phyloP scores from a whole-genome alignment of 2,888 invertebrate genomes.

The Scaptomyza tumidula region DNA sequence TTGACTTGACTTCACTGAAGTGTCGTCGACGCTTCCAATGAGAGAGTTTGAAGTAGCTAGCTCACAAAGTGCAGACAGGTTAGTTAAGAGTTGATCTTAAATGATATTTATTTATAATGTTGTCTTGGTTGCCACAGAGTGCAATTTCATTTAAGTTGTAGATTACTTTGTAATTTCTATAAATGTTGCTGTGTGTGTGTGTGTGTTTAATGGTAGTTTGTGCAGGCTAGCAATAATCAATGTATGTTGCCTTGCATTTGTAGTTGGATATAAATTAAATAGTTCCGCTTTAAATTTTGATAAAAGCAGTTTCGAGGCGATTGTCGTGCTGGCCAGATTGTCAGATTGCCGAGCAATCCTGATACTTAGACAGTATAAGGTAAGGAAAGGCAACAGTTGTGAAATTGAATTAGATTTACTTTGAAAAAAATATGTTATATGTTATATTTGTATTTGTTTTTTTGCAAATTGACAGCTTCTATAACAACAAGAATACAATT shows the following conservation, averaged over 20 bases:
- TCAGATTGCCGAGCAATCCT: slow-evolving; percentile 15
- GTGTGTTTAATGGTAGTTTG: slow-evolving; percentile 24
- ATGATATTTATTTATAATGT: slow-evolving; percentile 77
- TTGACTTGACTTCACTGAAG: slow-evolving; percentile 63
- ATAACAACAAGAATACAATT: not conserved
- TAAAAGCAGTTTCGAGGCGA: slow-evolving; percentile 51
- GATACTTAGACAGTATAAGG: slow-evolving; percentile 28
- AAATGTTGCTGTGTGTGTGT: slow-evolving; percentile 18
- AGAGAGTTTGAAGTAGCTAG: slow-evolving; percentile 48
- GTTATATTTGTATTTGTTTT: not conserved
- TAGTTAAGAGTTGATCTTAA: slow-evolving; percentile 77
- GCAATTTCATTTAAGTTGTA: slow-evolving; percentile 76
- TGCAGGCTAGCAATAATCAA: slow-evolving; percentile 34
- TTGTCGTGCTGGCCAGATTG: slow-evolving; percentile 10
- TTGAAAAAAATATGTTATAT: not conserved
- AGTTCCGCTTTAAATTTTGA: slow-evolving; percentile 41
- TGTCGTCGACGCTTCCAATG: slow-evolving; percentile 40
- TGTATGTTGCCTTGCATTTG: slow-evolving; percentile 33
- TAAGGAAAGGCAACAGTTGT: slow-evolving; percentile 10
- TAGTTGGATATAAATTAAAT: slow-evolving; percentile 38
- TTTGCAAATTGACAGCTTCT: slow-evolving; percentile 1
- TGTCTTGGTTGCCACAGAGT: slow-evolving; percentile 45
- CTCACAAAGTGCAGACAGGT: slow-evolving; percentile 75
- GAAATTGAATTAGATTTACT: not conserved
- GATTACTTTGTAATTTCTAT: slow-evolving; percentile 61